Evolutionary conservation across 2,888 invertebrate genomes (phyloP), one percentile per base, ranked within the genome.

Genomic region (Athrips mouffetella): DNA sequence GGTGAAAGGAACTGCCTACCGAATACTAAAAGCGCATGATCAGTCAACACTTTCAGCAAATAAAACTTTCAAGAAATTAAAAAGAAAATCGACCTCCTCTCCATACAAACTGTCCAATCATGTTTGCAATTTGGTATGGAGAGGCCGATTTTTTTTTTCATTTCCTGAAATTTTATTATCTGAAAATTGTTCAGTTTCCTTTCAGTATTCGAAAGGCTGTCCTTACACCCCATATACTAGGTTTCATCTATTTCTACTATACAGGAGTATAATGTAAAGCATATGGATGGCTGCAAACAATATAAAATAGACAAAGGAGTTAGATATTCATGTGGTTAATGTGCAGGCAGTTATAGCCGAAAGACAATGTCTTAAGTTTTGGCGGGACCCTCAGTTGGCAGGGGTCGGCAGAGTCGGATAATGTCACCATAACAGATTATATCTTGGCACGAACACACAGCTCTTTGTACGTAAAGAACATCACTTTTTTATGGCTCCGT

Each of bases 341-440:
- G 23, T 25, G 29, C 31, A 33, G 39, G 35, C 46, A 47, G 46
- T 50, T 47, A 41, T 29, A 47, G 37, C 11, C 27, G 29, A 45
- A 47, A 49, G 65, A 70, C 64, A 71, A 72, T 73, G 74, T 73
- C 73, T 76, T 71, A 73, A 76, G 69, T 73, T 73, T 80, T 77
- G 74, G 79, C 78, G 67, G 70, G 70, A 71, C 71, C 66, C 69
- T 59, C 63, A 69, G 79, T 83, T 83, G 85, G 85, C 85, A 83
- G 72, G 69, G 67, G 70, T 72, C 55, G 62, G 51, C 51, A 51
- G 62, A 55, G 76, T 70, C 68, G 74, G 81, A 83, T 83, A 84
- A 83, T 80, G 83, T 83, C 82, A 79, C 83, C 83, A 83, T 84
- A 84, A 83, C 83, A 84, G 86, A 86, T 86, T 85, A 86, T 82